A percentile compares a stretch with the other conserved stretches of the same genome.
phyloP scores from a whole-genome alignment of 64 coral and sea anemone species.

The Dendrophyllia cribrosa region DNA sequence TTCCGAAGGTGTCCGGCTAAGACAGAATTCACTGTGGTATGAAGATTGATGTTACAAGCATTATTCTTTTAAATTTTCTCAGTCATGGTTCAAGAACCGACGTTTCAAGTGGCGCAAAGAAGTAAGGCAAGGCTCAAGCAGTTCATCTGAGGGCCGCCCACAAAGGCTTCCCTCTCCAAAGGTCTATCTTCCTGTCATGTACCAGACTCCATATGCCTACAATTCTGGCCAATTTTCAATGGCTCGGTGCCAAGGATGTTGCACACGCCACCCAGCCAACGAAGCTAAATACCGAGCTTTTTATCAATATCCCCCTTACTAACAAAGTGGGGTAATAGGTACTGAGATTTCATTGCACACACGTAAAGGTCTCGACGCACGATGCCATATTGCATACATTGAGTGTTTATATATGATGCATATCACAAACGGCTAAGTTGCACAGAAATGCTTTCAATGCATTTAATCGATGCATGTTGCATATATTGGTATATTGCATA shows the following conservation, averaged over 20 bases:
- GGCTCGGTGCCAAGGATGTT: conserved; percentile 8
- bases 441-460: no score
- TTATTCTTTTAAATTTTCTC: neutral
- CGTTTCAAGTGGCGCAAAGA: conserved; percentile 33
- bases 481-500: no score
- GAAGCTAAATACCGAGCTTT: neutral
- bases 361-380: no score
- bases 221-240: neutral
- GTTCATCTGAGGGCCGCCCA: neutral
- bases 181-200: neutral
- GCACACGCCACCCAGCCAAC: neutral
- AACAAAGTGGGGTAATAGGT: neutral
- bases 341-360: neutral
- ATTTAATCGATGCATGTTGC: no score
- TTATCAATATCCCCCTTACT: neutral
- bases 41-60: no score
- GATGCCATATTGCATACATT: no score
- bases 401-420: no score
- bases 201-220: conserved; percentile 2
- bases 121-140: neutral
- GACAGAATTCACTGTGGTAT: no score
- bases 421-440: no score
- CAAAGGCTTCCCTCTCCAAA: neutral
- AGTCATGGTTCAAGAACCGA: conserved; percentile 37
- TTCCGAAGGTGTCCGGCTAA: no score